These are phyloP conservation scores for Notolabrus celidotus DNA, from an alignment of 2,797 vertebrate genomes.

Conservation along the genomic window DNA sequence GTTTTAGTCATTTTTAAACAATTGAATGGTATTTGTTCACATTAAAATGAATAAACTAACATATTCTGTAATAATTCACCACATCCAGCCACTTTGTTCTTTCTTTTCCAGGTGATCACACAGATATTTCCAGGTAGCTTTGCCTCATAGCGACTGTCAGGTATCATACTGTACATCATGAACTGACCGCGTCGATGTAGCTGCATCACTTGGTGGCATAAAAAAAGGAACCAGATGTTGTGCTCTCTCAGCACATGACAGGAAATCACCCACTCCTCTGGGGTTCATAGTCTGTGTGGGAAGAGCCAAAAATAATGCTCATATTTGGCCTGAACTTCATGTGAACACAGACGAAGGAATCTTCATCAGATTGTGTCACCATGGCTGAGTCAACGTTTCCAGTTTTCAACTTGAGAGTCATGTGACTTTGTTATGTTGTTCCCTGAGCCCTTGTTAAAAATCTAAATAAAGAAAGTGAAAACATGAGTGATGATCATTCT, in stretches of 20 bases:
- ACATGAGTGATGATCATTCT: background rate
- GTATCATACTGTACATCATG: background rate
- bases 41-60: too few species aligned
- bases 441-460: background rate
- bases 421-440: background rate
- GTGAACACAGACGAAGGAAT: background rate
- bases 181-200: too few species aligned
- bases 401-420: background rate
- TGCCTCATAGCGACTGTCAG: background rate
- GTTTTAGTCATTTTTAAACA: too few species aligned
- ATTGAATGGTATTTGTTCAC: too few species aligned
- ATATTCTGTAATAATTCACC: too few species aligned
- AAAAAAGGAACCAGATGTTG: constrained; percentile 20
- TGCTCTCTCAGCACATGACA: background rate
- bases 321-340: background rate
- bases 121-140: too few species aligned
- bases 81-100: too few species aligned
- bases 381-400: background rate
- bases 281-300: constrained; percentile 8
- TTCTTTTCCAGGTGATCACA: too few species aligned
- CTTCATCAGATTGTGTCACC: background rate
- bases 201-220: background rate
- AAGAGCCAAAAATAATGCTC: background rate
- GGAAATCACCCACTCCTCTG: constrained; percentile 13
- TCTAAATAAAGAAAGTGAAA: background rate